Evolutionary conservation across 2,888 invertebrate species (phyloP), one percentile per base, ranked within the genome.

Genomic region (Cerceris ruficornis): DNA sequence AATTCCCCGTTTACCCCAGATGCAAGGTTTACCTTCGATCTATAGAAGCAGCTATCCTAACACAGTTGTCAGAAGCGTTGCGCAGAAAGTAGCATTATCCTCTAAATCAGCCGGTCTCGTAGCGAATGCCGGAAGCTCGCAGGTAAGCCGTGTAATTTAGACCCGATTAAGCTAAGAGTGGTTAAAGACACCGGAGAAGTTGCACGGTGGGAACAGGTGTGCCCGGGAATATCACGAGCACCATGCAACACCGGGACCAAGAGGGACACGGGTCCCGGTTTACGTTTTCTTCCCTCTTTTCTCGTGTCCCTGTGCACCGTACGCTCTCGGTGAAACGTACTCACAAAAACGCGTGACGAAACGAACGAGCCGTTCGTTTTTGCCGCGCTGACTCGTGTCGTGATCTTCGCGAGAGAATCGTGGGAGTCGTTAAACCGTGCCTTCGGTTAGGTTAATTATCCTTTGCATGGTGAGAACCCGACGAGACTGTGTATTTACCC

Each of bases 391-490:
- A 80, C 75, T 71, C 76, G 74, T 75, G 80, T 85, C 80, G 80
- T 83, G 81, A 80, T 85, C 79, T 75, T 78, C 80, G 65, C 70
- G 46, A 46, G 67, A 65, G 80, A 86, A 81, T 88, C 85, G 85
- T 85, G 86, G 84, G 83, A 87, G 87, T 88, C 81, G 86, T 87
- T 86, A 85, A 82, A 77, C 65, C 71, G 77, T 81, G 69, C 64
- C 73, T 73, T 68, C 75, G 71, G 60, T 72, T 70, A 65, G 76
- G 74, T 81, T 84, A 78, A 81, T 83, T 84, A 83, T 80, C 83
- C 67, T 78, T 55, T 55, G 69, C 73, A 81, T 76, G 84, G 79
- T 72, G 80, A 84, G 80, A 77, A 67, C 11, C 52, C 65, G 28
- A 28, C 28, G 65, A 14, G 55, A 75, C 72, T 58, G 57, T 61